Evolutionary conservation across 1,140 invertebrate species (phyloP), one percentile per base, ranked within the genome.

Genomic region (Tribolium madens): DNA sequence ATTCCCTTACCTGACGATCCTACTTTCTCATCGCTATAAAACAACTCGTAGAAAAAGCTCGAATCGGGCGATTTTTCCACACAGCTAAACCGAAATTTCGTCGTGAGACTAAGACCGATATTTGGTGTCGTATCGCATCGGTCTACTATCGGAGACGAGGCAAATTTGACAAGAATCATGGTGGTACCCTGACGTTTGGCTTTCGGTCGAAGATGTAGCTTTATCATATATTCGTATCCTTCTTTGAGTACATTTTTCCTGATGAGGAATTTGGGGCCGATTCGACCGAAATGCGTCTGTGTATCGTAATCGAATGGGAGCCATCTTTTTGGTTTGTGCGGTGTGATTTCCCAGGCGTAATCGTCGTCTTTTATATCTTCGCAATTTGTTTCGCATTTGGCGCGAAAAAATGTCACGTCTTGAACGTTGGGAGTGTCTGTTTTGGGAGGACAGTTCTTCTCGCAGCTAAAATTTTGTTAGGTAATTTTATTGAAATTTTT

Each of bases 401-500:
- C 68, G 3, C 3, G 9, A 9, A 71, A 15, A 48, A 18, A 71
- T 12, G 47, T 46, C 7, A 15, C 14, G 3, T 10, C 1, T 17
- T 71, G 9, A n/a, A 21, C 10, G 6, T 42, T 71, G 3, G 68
- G 14, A 10, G 18, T n/a, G n/a, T 17, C 13, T 1, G 33, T 48
- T 3, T 13, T 10, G 0, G 68, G 68, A 6, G 68, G 42, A 17
- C 68, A 71, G 10, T 71, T 71, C 18, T 71, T 71, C 15, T 18
- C 15, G n/a, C 68, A 71, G n/a, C 52, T 57, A 17, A 14, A 50
- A 14, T 14, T 50, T 12, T 13, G 4, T 14, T 13, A 10, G 9
- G 9, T 13, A 10, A n/a, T 3, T 10, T 10, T n/a, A 4, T 47
- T n/a, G n/a, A n/a, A n/a, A n/a, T n/a, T n/a, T n/a, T n/a, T n/a